Evolutionary conservation across 2,888 invertebrate species (phyloP), one percentile per base, ranked within the genome.

Genomic region (Aspidiotus destructor): DNA sequence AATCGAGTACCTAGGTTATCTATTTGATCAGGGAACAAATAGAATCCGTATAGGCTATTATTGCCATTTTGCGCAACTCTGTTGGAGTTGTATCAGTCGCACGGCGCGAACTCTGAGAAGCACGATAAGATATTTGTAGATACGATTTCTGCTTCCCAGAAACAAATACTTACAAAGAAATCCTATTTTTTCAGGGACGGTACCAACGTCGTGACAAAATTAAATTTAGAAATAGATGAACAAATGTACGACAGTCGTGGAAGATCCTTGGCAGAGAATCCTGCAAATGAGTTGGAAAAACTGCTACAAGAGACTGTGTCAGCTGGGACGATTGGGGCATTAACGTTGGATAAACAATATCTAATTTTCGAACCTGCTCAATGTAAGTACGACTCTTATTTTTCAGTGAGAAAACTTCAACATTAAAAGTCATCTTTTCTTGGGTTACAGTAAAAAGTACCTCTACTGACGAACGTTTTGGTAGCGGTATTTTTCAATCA

Each of bases 341-440:
- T 93, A 1, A 85, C 84, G 40, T 86, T 93, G 0, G 92, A 94
- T 77, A 90, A 92, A 0, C 84, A 86, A 70, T 92, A 86, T 76
- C 78, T 92, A 70, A 83, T 86, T 65, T 85, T 91, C 73, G 84
- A 85, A 74, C 84, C 88, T 2, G 82, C 77, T 16, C 74, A 84
- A 75, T 80, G 91, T 90, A 77, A 83, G 86, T 3, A 17, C n/a
- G 1, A 28, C 28, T 28, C 28, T n/a, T 28, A 28, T 5, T 28
- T 28, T 28, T 28, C 5, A 28, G 28, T 28, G 28, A 28, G 5
- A 28, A 28, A 28, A 28, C 28, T 28, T 28, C 5, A 28, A 28
- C 28, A 28, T 28, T 28, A 1, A 28, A 28, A 28, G 28, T 28
- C 28, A 5, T 5, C 5, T 28, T 28, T 5, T 28, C 28, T 1